A percentile compares a stretch with the other conserved stretches of the same genome.
These are phyloP conservation scores for Microctonus aethiopoides DNA, from an alignment of 2,888 invertebrate genomes.

Conservation along the genomic window DNA sequence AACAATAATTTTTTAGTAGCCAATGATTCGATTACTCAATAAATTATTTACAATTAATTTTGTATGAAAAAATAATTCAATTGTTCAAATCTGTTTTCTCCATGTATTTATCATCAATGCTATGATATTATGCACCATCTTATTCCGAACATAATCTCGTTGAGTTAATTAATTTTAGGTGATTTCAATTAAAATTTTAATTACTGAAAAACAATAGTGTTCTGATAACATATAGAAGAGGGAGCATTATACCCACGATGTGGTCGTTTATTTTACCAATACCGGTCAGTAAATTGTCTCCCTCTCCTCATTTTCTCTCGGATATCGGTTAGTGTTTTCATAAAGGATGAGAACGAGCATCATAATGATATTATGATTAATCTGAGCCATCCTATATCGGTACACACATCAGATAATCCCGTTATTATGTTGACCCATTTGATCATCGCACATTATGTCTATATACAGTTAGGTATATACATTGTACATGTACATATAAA, in stretches of 20 bases:
- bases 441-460: neutral
- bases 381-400: constrained; percentile 45
- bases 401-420: constrained; percentile 62
- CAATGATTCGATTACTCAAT: too few relatives aligned
- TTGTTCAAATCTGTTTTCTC: too few relatives aligned
- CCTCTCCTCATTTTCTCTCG: constrained; percentile 14
- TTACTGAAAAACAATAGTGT: constrained; percentile 58
- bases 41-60: too few relatives aligned
- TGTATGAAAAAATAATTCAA: too few relatives aligned
- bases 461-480: constrained; percentile 10
- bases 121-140: neutral
- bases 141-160: constrained; percentile 47
- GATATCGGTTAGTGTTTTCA: constrained; percentile 5
- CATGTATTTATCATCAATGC: too few relatives aligned
- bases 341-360: constrained; percentile 48
- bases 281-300: neutral
- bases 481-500: too few relatives aligned
- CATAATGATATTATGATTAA: constrained; percentile 66
- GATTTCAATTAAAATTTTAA: constrained; percentile 66
- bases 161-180: constrained; percentile 63
- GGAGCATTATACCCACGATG: neutral
- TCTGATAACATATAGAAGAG: neutral
- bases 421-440: constrained; percentile 50
- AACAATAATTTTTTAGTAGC: too few relatives aligned
- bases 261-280: constrained; percentile 2